These are phyloP conservation scores for Gobio occitaniae DNA, from an alignment of 2,797 vertebrate genomes.

Conservation along the genomic window DNA sequence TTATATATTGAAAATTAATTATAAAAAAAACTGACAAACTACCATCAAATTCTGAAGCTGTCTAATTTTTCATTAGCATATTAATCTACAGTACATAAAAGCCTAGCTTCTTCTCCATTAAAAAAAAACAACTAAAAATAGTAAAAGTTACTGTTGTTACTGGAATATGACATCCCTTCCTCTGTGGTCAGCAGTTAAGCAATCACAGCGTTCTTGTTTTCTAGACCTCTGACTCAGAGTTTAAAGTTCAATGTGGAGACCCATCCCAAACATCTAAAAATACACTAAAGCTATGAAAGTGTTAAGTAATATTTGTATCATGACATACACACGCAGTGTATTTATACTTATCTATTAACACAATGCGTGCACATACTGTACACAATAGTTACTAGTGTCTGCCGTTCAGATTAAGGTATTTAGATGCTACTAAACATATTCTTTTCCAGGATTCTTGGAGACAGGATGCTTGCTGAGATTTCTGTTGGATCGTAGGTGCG, in stretches of 20 bases:
- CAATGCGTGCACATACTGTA: not conserved
- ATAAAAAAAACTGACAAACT: not conserved
- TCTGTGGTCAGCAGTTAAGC: not conserved
- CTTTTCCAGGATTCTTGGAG: conserved; percentile 75
- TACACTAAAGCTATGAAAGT: not conserved
- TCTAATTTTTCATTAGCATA: not conserved
- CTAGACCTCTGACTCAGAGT: not conserved
- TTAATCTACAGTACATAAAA: not conserved
- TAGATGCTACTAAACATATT: conserved; percentile 74
- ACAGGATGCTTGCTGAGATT: conserved; percentile 44
- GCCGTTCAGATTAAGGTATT: not conserved
- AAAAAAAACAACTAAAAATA: not conserved
- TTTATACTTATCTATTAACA: not conserved
- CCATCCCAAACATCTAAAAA: not conserved
- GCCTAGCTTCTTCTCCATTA: not conserved
- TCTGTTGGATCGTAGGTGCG: conserved; percentile 49
- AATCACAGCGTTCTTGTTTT: not conserved
- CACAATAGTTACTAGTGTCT: not conserved
- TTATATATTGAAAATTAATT: not conserved
- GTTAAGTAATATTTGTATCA: not conserved
- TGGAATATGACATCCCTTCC: not conserved
- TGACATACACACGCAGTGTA: not conserved
- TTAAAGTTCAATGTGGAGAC: not conserved
- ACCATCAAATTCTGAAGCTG: not conserved
- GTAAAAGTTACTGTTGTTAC: not conserved